Evolutionary conservation across 2,888 invertebrate genomes (phyloP), one percentile per base, ranked within the genome.

Genomic region (Apamea monoglypha): DNA sequence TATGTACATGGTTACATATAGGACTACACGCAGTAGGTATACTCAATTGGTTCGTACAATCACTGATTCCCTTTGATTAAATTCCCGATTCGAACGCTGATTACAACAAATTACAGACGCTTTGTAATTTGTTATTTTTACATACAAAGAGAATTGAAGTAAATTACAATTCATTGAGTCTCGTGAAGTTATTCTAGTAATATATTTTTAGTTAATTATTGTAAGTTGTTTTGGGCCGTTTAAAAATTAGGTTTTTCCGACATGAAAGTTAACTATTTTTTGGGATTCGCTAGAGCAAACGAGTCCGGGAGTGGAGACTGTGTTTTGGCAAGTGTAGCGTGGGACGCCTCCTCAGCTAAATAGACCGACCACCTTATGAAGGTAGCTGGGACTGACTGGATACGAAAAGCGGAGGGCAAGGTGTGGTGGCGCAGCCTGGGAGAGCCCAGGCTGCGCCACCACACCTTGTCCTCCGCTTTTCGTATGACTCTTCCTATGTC

Each of bases 51-150:
- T 80, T 84, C 77, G 75, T 84, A 87, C 90, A 92, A 88, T 89
- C 88, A 93, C 89, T 82, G 94, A 93, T 94, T 94, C 94, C 90
- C 92, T 95, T 95, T 95, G 93, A 94, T 93, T 93, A 93, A 93
- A 94, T 93, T 92, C 92, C 90, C 84, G 90, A 92, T 91, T 92
- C 90, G 91, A 89, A 91, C 88, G 87, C 90, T 93, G 92, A 94
- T 94, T 94, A 94, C 92, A 90, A 89, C 87, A 90, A 92, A 92
- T 93, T 92, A 93, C 89, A 89, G 88, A 78, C 87, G 91, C 92
- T 92, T 91, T 92, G 92, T 91, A 88, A 91, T 91, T 91, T 92
- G 90, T 90, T 92, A 90, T 89, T 91, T 89, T 87, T 85, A 78
- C 89, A 89, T 84, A 90, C 89, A 90, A 88, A 90, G 85, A 80